These are phyloP conservation scores for Scaptomyza caliginosa DNA, from an alignment of 2,888 invertebrate genomes.

Conservation along the genomic window DNA sequence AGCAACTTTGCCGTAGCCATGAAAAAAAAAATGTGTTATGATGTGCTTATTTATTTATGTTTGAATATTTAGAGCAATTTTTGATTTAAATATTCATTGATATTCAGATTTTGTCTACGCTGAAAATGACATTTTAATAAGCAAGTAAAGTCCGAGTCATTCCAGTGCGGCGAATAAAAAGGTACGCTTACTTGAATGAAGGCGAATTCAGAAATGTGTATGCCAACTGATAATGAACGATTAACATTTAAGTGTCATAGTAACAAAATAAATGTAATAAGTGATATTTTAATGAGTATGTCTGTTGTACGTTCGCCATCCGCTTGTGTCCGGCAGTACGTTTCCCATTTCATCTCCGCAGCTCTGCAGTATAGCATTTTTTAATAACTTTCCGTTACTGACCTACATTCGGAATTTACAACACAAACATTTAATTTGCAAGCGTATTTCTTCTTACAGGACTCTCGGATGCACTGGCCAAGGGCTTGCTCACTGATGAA, in stretches of 20 bases:
- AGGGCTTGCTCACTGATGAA: constrained; percentile 88
- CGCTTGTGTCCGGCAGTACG: neutral
- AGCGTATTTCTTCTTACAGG: constrained; percentile 84
- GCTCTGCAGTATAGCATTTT: constrained; percentile 24
- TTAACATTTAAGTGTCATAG: constrained; percentile 6
- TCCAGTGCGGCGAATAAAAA: neutral
- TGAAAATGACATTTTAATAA: neutral
- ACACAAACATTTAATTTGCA: constrained; percentile 5
- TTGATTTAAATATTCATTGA: no score
- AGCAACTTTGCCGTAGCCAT: no score
- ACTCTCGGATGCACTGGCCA: constrained; percentile 89
- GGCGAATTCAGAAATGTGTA: neutral
- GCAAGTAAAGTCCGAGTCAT: neutral
- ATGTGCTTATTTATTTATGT: no score
- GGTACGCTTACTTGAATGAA: neutral
- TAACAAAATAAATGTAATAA: constrained; percentile 26
- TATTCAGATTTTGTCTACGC: neutral
- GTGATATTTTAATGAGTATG: constrained; percentile 30
- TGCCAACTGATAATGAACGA: neutral
- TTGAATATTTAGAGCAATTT: no score
- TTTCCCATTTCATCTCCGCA: constrained; percentile 52
- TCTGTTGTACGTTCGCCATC: constrained; percentile 3
- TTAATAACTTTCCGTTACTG: constrained; percentile 25
- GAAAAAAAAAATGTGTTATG: no score
- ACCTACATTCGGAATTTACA: constrained; percentile 34